Conservation (phyloP, 2,888 invertebrate genomes). For the Ashinkailepas kermadecensis region DNA sequence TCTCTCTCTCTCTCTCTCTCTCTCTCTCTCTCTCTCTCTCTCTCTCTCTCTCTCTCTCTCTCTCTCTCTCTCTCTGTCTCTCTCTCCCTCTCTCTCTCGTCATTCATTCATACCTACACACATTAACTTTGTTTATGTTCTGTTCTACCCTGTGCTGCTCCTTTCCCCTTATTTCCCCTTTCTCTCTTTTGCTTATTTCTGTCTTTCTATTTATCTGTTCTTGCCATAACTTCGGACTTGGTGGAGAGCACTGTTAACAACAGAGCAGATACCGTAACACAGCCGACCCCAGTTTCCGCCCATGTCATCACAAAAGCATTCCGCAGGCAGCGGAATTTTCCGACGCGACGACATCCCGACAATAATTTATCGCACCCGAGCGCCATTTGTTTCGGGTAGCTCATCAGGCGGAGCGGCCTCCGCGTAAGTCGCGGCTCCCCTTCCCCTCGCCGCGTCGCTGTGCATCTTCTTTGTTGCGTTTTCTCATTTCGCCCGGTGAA, state of each 20-base stretch:
- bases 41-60: no score
- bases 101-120: no score
- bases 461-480: slow-evolving; percentile 1
- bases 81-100: no score
- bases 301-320: neutral
- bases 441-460: neutral
- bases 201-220: no score
- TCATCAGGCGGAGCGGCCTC: neutral
- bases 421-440: neutral
- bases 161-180: no score
- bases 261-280: neutral
- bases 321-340: neutral
- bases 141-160: no score
- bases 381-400: slow-evolving; percentile 1
- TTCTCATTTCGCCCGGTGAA: slow-evolving; percentile 1
- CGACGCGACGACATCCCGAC: neutral
- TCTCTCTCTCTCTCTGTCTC: no score
- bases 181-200: no score
- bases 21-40: no score
- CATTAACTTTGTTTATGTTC: no score
- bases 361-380: neutral
- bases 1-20: no score
- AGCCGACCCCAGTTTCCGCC: neutral
- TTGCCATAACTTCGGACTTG: no score
- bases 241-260: neutral